phyloP scores from a whole-genome alignment of 2,113 vertebrate genomes.

The Calypte anna region DNA sequence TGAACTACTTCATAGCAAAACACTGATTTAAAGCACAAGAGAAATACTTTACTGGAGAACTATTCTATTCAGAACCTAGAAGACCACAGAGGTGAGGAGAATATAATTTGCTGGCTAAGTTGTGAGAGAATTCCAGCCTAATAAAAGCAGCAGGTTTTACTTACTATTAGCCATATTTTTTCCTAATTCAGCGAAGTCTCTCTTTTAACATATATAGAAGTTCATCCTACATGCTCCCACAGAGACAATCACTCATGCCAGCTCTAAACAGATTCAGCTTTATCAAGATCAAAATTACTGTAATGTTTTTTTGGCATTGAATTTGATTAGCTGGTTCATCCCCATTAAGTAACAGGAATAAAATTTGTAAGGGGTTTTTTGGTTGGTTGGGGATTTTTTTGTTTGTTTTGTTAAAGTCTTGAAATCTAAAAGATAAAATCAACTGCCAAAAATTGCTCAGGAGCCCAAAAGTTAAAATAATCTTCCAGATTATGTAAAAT shows the following conservation, averaged over 20 bases:
- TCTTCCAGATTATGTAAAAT: not conserved
- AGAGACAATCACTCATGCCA: not conserved
- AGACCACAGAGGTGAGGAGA: not conserved
- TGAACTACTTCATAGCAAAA: not conserved
- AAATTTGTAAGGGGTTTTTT: not conserved
- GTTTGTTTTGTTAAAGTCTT: not conserved
- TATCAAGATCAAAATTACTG: not conserved
- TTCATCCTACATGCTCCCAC: not conserved
- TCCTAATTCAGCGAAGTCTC: not conserved
- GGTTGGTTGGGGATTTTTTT: not conserved
- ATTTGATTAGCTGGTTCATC: not conserved
- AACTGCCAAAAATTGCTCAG: not conserved
- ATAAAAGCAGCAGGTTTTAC: not conserved
- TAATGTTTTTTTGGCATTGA: not conserved
- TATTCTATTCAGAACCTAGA: not conserved
- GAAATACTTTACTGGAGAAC: not conserved
- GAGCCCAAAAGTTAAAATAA: not conserved
- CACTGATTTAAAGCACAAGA: not conserved
- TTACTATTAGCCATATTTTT: not conserved
- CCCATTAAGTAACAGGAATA: not conserved
- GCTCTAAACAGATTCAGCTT: not conserved
- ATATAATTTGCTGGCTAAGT: not conserved
- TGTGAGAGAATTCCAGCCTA: not conserved
- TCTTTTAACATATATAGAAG: not conserved
- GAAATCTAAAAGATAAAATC: not conserved